A percentile compares a stretch with the other conserved stretches of the same genome.
Conservation (phyloP, 1,140 invertebrate genomes). For the Pygmarrhopalites habei region DNA sequence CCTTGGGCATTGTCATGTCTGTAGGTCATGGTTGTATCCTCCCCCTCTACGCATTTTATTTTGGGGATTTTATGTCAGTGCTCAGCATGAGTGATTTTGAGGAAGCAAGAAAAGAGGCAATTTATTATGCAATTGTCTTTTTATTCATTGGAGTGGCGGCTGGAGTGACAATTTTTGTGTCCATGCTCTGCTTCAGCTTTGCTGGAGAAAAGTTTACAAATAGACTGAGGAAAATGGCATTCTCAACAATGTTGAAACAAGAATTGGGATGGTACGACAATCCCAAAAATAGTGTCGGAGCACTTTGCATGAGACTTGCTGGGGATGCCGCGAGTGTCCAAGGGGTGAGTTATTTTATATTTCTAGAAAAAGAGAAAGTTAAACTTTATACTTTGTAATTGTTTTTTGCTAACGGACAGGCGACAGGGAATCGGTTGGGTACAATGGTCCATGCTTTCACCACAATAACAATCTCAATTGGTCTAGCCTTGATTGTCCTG, state of each 20-base stretch:
- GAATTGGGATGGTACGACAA: constrained; percentile 76
- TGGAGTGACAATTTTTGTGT: constrained; percentile 55
- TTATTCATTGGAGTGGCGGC: constrained; percentile 57
- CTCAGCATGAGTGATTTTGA: constrained; percentile 46
- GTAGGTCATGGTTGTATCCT: constrained; percentile 63
- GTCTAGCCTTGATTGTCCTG: constrained; percentile 66
- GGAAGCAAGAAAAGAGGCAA: constrained; percentile 53
- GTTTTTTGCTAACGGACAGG: constrained; percentile 46
- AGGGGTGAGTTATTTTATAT: constrained; percentile 59
- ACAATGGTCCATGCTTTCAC: constrained; percentile 67
- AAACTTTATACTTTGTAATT: neutral
- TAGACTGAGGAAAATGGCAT: constrained; percentile 51
- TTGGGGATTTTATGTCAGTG: constrained; percentile 68
- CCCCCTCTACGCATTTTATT: constrained; percentile 71
- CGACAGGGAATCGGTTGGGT: constrained; percentile 70
- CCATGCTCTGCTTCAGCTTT: constrained; percentile 57
- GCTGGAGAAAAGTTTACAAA: constrained; percentile 47
- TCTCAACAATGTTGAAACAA: constrained; percentile 64
- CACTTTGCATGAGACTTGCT: constrained; percentile 66
- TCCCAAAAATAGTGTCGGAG: constrained; percentile 65
- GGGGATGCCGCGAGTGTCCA: constrained; percentile 72
- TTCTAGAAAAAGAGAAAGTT: no score
- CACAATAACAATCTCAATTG: constrained; percentile 61
- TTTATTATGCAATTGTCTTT: constrained; percentile 60
- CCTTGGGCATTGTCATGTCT: constrained; percentile 62